A percentile compares a stretch with the other conserved stretches of the same genome.
Evolutionary conservation across 2,113 vertebrate genomes (phyloP).

Genomic region (Tretioscincus oriximinensis): DNA sequence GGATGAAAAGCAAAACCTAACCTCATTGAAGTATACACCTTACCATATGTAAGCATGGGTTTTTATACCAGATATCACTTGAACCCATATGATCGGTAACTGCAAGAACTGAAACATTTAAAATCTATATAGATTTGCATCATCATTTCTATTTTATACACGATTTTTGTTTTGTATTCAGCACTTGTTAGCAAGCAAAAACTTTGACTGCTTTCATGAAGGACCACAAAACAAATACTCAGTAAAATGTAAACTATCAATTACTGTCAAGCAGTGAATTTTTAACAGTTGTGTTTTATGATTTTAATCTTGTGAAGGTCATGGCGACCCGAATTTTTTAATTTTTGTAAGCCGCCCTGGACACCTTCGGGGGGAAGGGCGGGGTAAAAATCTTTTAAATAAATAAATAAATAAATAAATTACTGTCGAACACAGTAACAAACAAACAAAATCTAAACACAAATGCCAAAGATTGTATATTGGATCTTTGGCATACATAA

Average conservation of each 20-base stretch:
- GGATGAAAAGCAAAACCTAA: constrained; percentile 3
- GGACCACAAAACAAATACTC: not conserved
- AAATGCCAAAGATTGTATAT: constrained; percentile 6
- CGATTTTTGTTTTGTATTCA: not conserved
- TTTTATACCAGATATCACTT: not conserved
- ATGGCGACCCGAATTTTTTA: too few relatives aligned
- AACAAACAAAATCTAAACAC: not conserved
- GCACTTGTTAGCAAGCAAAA: not conserved
- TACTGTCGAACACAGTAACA: too few relatives aligned
- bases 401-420: too few relatives aligned
- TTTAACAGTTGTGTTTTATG: constrained; percentile 14
- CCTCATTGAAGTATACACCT: not conserved
- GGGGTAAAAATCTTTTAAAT: too few relatives aligned
- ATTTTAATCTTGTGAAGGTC: too few relatives aligned
- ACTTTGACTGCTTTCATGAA: not conserved
- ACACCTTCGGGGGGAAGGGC: too few relatives aligned
- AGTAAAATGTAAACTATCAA: constrained; percentile 2
- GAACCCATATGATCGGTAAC: not conserved
- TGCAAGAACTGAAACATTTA: not conserved
- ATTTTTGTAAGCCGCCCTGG: too few relatives aligned
- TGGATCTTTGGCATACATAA: not conserved
- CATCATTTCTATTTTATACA: not conserved
- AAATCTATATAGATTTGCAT: not conserved
- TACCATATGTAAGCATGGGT: not conserved
- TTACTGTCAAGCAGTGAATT: constrained; percentile 12